These are phyloP conservation scores for Sebastes schlegelii DNA, from an alignment of 2,113 vertebrate species.

Conservation along the genomic window DNA sequence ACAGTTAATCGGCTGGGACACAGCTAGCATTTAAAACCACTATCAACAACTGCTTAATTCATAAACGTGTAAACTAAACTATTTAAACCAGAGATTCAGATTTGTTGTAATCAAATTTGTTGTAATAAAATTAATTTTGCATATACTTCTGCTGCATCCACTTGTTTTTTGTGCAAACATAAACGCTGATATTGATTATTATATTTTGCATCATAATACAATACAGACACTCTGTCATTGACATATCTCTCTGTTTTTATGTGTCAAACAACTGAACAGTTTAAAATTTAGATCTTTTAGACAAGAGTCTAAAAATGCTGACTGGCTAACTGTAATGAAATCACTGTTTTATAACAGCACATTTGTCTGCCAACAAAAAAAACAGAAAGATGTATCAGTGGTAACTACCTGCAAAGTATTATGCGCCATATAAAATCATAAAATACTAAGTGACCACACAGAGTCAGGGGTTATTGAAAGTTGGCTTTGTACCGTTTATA, in stretches of 20 bases:
- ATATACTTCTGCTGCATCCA: no score
- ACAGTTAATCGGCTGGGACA: neutral
- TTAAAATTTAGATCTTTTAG: no score
- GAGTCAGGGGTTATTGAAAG: neutral
- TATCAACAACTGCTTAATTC: neutral
- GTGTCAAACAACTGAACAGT: neutral
- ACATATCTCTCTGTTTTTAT: neutral
- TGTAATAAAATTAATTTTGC: neutral
- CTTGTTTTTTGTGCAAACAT: neutral
- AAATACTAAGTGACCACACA: conserved; percentile 2
- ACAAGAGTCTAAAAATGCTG: neutral
- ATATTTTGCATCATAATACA: neutral
- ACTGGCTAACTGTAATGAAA: neutral
- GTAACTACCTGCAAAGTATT: neutral
- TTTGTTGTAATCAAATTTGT: neutral
- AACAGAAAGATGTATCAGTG: neutral
- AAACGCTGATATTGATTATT: neutral
- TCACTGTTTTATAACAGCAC: neutral
- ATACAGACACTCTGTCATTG: neutral
- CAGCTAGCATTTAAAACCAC: neutral
- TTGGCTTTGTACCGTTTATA: neutral
- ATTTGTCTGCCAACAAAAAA: neutral
- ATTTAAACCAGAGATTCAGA: neutral
- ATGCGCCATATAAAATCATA: neutral
- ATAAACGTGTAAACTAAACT: neutral